These are phyloP conservation scores for Vulpes lagopus DNA, from an alignment of 2,113 vertebrate genomes.

Conservation along the genomic window DNA sequence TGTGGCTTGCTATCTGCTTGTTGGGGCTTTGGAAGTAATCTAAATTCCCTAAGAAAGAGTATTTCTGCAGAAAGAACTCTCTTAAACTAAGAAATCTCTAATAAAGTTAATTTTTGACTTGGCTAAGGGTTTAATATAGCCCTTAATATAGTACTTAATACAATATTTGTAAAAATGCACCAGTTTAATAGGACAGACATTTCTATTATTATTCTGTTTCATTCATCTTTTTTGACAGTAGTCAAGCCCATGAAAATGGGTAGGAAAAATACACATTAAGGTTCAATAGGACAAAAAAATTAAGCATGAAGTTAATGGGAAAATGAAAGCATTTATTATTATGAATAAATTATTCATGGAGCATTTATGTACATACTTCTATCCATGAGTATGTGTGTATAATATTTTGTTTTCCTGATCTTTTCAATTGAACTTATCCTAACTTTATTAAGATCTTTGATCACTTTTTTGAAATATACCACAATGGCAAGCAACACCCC, in stretches of 20 bases:
- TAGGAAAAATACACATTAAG: background rate
- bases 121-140: background rate
- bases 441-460: background rate
- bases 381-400: background rate
- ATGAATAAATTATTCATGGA: background rate
- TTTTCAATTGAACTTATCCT: background rate
- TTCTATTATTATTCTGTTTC: background rate
- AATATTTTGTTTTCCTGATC: background rate
- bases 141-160: background rate
- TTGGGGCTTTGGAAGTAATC: background rate
- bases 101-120: background rate
- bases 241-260: background rate
- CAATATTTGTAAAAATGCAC: background rate
- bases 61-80: background rate
- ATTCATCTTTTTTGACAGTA: background rate
- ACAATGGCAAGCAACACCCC: background rate
- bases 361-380: background rate
- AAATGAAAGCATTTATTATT: background rate
- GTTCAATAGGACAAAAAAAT: background rate
- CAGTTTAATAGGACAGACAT: background rate
- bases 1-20: background rate
- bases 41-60: background rate
- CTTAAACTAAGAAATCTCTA: background rate
- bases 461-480: background rate
- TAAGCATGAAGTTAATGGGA: background rate